A percentile compares a stretch with the other conserved stretches of the same genome.
Evolutionary conservation across 2,888 invertebrate genomes (phyloP).

Genomic region (Petrolisthes manimaculis): DNA sequence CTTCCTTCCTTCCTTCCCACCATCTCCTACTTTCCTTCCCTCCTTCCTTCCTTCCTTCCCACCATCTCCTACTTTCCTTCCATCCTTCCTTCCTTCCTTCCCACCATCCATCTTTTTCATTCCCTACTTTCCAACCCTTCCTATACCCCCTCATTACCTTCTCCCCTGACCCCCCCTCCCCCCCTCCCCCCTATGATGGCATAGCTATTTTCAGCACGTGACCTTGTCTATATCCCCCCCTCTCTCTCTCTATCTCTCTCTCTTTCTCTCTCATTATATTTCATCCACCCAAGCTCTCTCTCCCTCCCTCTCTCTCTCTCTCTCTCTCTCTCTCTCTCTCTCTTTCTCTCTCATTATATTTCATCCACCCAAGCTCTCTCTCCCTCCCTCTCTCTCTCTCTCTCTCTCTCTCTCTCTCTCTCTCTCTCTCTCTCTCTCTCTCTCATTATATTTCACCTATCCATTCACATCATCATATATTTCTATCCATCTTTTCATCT

Average conservation of each 20-base stretch:
- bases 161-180: neutral
- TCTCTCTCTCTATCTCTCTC: neutral
- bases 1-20: neutral
- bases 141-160: neutral
- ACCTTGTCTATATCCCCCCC: neutral
- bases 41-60: neutral
- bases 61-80: neutral
- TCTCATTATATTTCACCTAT: too few relatives aligned
- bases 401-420: conserved; percentile 18
- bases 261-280: too few relatives aligned
- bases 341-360: conserved; percentile 11
- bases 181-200: conserved; percentile 6
- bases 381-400: conserved; percentile 15
- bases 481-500: neutral
- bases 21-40: neutral
- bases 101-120: neutral
- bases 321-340: neutral
- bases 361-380: neutral
- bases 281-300: neutral
- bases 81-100: neutral
- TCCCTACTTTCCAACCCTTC: neutral
- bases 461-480: neutral
- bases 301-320: neutral
- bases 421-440: neutral
- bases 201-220: conserved; percentile 13